A percentile compares a stretch with the other conserved stretches of the same genome.
Conservation (phyloP, 2,113 vertebrate species). For the Phyllopteryx taeniolatus region DNA sequence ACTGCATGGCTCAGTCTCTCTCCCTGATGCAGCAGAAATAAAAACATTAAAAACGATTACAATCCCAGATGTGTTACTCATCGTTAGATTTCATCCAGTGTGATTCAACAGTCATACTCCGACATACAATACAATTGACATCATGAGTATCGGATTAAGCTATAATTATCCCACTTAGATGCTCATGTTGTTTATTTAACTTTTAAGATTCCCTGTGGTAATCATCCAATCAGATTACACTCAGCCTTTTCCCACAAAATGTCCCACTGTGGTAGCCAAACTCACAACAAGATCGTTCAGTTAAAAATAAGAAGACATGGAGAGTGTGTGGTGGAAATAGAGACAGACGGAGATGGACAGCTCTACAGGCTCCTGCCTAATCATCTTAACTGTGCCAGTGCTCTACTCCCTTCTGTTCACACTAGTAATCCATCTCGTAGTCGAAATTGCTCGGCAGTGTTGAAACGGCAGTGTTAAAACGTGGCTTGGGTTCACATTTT, state of each 20-base stretch:
- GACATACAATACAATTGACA: background rate
- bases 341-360: conserved; percentile 44
- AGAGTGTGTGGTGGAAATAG: conserved; percentile 21
- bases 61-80: background rate
- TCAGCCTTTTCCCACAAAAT: background rate
- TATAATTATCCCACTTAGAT: conserved; percentile 10
- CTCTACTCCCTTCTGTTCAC: conserved; percentile 29
- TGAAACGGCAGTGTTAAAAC: background rate
- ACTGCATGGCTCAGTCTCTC: conserved; percentile 90
- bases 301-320: conserved; percentile 19
- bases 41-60: background rate
- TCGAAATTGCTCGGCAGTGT: conserved; percentile 11
- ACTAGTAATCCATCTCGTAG: conserved; percentile 48
- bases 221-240: background rate
- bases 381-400: conserved; percentile 50
- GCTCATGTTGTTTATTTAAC: conserved; percentile 1
- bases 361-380: conserved; percentile 47
- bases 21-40: conserved; percentile 68
- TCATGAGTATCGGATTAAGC: background rate
- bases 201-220: background rate
- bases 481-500: background rate
- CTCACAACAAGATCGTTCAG: background rate
- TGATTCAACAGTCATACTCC: background rate
- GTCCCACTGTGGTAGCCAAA: background rate
- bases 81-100: background rate